Percentiles rank a stretch among this genome's conserved stretches.
Evolutionary conservation across 2,888 invertebrate genomes (phyloP).

Genomic region (Apantesis nais): DNA sequence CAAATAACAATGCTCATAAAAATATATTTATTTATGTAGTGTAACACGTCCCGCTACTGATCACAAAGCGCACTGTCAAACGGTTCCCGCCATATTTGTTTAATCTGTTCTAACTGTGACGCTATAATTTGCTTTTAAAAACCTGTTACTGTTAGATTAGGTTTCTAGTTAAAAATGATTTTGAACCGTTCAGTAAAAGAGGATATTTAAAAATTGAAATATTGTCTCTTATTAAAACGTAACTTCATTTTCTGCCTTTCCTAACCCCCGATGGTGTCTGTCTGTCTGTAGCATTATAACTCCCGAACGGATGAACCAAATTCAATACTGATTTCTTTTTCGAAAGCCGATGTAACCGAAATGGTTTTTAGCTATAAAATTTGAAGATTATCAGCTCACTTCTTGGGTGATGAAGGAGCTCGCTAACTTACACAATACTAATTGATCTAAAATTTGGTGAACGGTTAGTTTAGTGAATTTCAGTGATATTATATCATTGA

Average conservation of each 20-base stretch:
- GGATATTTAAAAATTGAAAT: background rate
- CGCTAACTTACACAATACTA: no score
- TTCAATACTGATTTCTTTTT: no score
- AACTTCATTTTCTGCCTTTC: background rate
- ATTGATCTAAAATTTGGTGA: no score
- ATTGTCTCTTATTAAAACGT: slow-evolving; percentile 37
- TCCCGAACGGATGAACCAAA: no score
- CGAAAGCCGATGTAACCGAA: no score
- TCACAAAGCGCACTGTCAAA: slow-evolving; percentile 68
- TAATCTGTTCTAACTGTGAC: slow-evolving; percentile 70
- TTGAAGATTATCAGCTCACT: no score
- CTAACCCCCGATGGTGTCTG: no score
- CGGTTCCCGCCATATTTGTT: slow-evolving; percentile 71
- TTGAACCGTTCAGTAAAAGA: background rate
- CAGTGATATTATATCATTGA: no score
- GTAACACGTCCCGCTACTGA: slow-evolving; percentile 64
- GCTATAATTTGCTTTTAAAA: slow-evolving; percentile 68
- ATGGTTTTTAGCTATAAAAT: no score
- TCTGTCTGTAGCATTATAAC: no score
- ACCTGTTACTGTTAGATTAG: slow-evolving; percentile 68
- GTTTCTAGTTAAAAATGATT: slow-evolving; percentile 34
- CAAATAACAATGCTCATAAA: slow-evolving; percentile 2
- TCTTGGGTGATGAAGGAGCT: no score
- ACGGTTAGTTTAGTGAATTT: no score
- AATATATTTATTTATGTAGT: slow-evolving; percentile 42